Evolutionary conservation across 2,797 vertebrate species (phyloP).

Genomic region (Hypotaenidia okinawae): DNA sequence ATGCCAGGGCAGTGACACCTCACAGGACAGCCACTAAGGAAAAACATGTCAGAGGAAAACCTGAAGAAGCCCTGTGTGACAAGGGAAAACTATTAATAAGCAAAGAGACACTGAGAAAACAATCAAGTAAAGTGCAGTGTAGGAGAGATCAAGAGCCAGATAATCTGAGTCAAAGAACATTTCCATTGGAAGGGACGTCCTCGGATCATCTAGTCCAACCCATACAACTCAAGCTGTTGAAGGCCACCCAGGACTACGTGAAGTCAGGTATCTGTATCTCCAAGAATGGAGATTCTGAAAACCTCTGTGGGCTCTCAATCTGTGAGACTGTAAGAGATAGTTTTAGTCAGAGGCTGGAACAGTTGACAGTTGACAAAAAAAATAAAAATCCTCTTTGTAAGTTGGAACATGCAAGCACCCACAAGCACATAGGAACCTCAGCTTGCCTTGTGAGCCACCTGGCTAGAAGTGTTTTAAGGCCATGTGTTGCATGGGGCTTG

Average conservation of each 20-base stretch:
- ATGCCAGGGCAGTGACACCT: accelerated
- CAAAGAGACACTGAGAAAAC: background rate
- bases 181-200: background rate
- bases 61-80: background rate
- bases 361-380: too few relatives aligned
- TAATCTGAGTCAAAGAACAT: background rate
- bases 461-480: too few relatives aligned
- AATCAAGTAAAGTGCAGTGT: accelerated
- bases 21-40: background rate
- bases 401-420: too few relatives aligned
- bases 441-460: too few relatives aligned
- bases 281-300: background rate
- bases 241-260: background rate
- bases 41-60: background rate
- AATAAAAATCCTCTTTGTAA: too few relatives aligned
- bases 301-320: background rate
- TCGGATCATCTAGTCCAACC: background rate
- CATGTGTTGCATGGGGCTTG: too few relatives aligned
- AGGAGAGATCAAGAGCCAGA: background rate
- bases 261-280: background rate
- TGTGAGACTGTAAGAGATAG: too few relatives aligned
- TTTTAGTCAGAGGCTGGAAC: too few relatives aligned
- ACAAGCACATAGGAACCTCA: too few relatives aligned
- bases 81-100: background rate
- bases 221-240: background rate